Base-by-base conservation (phyloP, 2,888 invertebrate genomes). In the Mesochorus sp. region DNA sequence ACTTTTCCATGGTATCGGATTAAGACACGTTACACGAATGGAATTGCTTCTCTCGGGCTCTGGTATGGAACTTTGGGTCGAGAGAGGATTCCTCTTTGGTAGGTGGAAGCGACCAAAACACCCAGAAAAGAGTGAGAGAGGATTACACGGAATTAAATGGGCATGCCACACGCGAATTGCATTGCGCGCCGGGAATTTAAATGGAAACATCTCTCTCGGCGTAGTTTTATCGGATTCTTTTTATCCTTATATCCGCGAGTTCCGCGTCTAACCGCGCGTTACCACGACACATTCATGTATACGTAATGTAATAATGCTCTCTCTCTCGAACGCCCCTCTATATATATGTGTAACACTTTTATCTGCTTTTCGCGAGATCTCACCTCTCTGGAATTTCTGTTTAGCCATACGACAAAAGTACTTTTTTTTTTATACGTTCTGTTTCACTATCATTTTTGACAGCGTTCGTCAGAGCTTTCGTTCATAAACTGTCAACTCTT, bases 141-240 rank as follows among this genome's bases (percentile, higher is more conserved):
- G 79, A 82, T 82, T 81, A 82, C 77, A 70, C 12, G 77, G 81
- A 82, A 81, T 81, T 81, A 82, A 82, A 80, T 73, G 74, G 34
- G 71, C 70, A 53, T 62, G 79, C 73, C 79, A 61, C 64, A 64
- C 68, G 61, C 71, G 71, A 80, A 67, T 68, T 55, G 68, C 72
- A 64, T 80, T 61, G 51, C 70, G 26, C 73, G 44, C 28, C 39
- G 59, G 68, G 80, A 80, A 81, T 80, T 81, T 76, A 78, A 81
- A 81, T 81, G 74, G 61, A 78, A 77, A 80, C 75, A 76, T 79
- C 79, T 62, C 75, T 37, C 67, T 51, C 51, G 42, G 66, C 51
- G 70, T 71, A 49, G 76, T 71, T 80, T 79, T 76, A 74, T 79
- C 79, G 74, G 47, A 80, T 75, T 81, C 37, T 81, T 81, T 79